phyloP scores from a whole-genome alignment of 2,888 invertebrate species.

The Alloplasta piceator region DNA sequence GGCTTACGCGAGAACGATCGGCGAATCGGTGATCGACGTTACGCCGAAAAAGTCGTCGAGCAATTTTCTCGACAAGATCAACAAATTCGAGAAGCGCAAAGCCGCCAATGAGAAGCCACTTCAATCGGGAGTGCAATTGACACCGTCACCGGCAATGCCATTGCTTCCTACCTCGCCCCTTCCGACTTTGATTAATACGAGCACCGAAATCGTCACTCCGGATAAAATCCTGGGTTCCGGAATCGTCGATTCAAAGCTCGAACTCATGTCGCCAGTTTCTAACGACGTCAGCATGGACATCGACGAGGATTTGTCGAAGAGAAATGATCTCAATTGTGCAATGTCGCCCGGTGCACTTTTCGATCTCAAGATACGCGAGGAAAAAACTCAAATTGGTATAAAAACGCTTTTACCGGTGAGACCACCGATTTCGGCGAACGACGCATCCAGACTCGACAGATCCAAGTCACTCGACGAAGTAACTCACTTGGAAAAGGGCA shows the following conservation, averaged over 20 bases:
- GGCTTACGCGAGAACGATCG: conserved; percentile 91
- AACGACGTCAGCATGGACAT: conserved; percentile 71
- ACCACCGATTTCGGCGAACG: conserved; percentile 65
- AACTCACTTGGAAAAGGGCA: conserved; percentile 70
- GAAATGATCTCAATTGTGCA: conserved; percentile 74
- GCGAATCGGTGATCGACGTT: conserved; percentile 85
- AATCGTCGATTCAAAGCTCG: conserved; percentile 71
- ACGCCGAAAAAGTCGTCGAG: conserved; percentile 78
- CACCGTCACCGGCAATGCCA: conserved; percentile 54
- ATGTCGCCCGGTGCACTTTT: conserved; percentile 81
- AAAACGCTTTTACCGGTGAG: conserved; percentile 84
- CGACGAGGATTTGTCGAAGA: conserved; percentile 73
- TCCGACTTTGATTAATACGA: conserved; percentile 59
- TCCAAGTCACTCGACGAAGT: conserved; percentile 75
- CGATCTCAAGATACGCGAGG: conserved; percentile 80
- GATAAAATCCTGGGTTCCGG: conserved; percentile 64
- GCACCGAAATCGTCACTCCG: conserved; percentile 57
- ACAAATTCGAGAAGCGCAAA: conserved; percentile 78
- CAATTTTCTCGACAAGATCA: conserved; percentile 83
- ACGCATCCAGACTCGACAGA: conserved; percentile 72
- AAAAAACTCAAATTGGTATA: conserved; percentile 83
- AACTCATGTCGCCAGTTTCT: conserved; percentile 73
- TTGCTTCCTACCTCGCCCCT: conserved; percentile 66
- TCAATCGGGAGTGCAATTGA: conserved; percentile 33
- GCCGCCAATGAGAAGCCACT: conserved; percentile 68